Conservation (phyloP, 1,140 invertebrate genomes). For the Megathymus violae region DNA sequence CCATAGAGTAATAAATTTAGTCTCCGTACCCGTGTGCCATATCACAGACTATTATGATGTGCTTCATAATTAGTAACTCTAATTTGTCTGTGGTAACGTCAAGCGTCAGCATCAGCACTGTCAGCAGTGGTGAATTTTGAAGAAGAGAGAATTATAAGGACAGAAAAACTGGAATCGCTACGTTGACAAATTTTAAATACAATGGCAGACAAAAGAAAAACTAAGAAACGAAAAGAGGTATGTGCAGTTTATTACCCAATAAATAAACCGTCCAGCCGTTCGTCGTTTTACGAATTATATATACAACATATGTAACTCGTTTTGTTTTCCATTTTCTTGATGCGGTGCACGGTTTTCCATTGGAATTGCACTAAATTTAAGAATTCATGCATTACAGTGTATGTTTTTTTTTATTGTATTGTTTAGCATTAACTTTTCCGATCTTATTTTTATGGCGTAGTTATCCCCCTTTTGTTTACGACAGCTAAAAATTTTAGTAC, state of each 20-base stretch:
- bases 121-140: conserved; percentile 24
- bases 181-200: conserved; percentile 79
- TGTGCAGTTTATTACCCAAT: conserved; percentile 61
- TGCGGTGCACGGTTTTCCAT: conserved; percentile 6
- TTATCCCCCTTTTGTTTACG: conserved; percentile 32
- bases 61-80: neutral
- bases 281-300: neutral
- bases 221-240: conserved; percentile 90
- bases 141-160: conserved; percentile 20
- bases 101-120: too few relatives aligned
- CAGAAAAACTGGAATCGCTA: conserved; percentile 54
- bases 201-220: conserved; percentile 91
- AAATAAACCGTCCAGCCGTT: neutral
- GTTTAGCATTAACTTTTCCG: neutral
- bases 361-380: neutral
- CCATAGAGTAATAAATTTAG: too few relatives aligned
- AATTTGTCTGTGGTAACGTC: conserved; percentile 35
- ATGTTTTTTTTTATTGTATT: neutral
- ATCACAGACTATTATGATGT: too few relatives aligned
- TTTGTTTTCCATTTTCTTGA: conserved; percentile 16
- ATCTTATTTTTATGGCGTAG: conserved; percentile 25
- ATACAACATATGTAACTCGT: conserved; percentile 2
- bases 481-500: conserved; percentile 5
- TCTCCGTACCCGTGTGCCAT: too few relatives aligned
- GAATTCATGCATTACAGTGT: neutral